Percentiles rank a stretch among this genome's conserved stretches.
These are phyloP conservation scores for Crepidodera aurea DNA, from an alignment of 2,888 invertebrate genomes.

Conservation along the genomic window DNA sequence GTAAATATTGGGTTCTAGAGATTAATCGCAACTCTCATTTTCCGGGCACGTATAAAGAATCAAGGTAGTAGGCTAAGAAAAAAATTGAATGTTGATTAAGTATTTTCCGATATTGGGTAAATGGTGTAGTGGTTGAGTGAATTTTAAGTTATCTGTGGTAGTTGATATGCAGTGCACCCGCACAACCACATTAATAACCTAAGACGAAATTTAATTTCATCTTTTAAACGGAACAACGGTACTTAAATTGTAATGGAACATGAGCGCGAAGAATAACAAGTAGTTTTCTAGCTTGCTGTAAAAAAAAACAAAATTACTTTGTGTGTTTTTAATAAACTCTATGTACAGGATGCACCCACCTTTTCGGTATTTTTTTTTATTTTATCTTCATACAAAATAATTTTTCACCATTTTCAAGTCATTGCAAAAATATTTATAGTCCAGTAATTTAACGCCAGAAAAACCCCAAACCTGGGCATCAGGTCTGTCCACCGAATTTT, in stretches of 20 bases:
- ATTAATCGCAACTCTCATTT: not conserved
- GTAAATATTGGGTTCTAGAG: too few relatives aligned
- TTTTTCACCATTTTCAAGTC: too few relatives aligned
- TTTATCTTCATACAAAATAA: too few relatives aligned
- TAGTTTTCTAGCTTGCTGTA: not conserved
- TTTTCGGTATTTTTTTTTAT: too few relatives aligned
- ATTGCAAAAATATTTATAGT: too few relatives aligned
- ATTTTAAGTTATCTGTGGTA: conserved; percentile 15
- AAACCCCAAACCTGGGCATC: too few relatives aligned
- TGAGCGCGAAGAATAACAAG: conserved; percentile 1
- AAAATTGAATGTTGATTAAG: conserved; percentile 21
- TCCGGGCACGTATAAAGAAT: conserved; percentile 9
- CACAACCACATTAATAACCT: conserved; percentile 18
- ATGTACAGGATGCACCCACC: too few relatives aligned
- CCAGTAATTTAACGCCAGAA: too few relatives aligned
- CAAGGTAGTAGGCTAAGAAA: conserved; percentile 10
- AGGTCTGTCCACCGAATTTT: too few relatives aligned
- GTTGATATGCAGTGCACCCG: conserved; percentile 16
- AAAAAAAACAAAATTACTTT: not conserved
- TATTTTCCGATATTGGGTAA: conserved; percentile 17
- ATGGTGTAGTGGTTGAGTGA: conserved; percentile 12
- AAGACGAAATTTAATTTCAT: conserved; percentile 17
- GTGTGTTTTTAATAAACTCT: not conserved
- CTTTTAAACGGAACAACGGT: conserved; percentile 15
- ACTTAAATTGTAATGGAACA: conserved; percentile 17